A percentile compares a stretch with the other conserved stretches of the same genome.
Evolutionary conservation across 2,888 invertebrate species (phyloP).

Genomic region (Parnassius smintheus): DNA sequence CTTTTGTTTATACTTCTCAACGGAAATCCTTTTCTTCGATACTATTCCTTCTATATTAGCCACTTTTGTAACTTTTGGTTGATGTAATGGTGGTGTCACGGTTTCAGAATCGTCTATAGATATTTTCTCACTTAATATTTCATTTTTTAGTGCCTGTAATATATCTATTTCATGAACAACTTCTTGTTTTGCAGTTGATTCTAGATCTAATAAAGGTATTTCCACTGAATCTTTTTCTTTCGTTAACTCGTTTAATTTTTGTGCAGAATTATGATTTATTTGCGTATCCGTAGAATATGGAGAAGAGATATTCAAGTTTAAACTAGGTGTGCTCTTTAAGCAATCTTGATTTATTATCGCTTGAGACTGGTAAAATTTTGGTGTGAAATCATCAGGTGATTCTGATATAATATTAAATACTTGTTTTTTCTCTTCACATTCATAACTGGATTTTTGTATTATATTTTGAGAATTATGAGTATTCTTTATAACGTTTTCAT

Average conservation of each 20-base stretch:
- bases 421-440: background rate
- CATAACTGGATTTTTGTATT: background rate
- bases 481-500: background rate
- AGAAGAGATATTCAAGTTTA: background rate
- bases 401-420: background rate
- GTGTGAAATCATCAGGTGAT: slow-evolving; percentile 35
- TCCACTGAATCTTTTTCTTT: slow-evolving; percentile 38
- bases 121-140: slow-evolving; percentile 65
- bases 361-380: slow-evolving; percentile 55
- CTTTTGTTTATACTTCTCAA: slow-evolving; percentile 74
- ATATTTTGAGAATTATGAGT: background rate
- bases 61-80: slow-evolving; percentile 69
- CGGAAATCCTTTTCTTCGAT: slow-evolving; percentile 70
- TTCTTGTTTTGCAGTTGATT: slow-evolving; percentile 45
- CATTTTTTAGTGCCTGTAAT: slow-evolving; percentile 72
- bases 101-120: slow-evolving; percentile 47
- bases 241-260: slow-evolving; percentile 5
- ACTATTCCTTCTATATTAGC: slow-evolving; percentile 54
- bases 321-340: slow-evolving; percentile 3
- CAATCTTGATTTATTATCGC: slow-evolving; percentile 35
- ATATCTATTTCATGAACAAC: slow-evolving; percentile 72
- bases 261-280: slow-evolving; percentile 11
- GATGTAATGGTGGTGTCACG: slow-evolving; percentile 62
- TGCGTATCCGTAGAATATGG: background rate
- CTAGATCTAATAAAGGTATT: slow-evolving; percentile 59